Conservation (phyloP, 2,113 vertebrate genomes). For the Uria aalge region DNA sequence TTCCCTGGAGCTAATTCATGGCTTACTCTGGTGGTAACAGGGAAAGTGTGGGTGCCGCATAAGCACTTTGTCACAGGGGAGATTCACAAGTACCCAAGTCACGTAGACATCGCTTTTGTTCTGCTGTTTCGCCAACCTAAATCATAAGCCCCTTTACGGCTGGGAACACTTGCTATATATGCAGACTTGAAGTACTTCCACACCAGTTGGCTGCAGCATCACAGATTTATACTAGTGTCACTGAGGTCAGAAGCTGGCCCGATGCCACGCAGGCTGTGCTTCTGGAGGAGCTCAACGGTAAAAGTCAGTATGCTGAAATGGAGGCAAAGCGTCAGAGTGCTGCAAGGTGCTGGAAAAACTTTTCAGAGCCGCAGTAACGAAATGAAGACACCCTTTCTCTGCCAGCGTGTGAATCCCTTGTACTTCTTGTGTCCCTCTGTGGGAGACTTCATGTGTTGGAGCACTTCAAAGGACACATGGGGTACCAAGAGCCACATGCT, state of each 20-base stretch:
- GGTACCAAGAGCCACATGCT: background rate
- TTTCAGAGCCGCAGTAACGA: background rate
- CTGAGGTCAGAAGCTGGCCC: conserved; percentile 13
- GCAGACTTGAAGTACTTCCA: background rate
- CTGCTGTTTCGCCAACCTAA: background rate
- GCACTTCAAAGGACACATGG: background rate
- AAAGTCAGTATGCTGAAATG: background rate
- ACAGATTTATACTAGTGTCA: background rate
- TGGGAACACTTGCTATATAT: background rate
- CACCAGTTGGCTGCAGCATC: background rate
- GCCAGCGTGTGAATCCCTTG: background rate
- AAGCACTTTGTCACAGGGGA: background rate
- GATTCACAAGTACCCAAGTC: background rate
- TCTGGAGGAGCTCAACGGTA: background rate
- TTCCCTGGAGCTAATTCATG: background rate
- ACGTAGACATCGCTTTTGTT: background rate
- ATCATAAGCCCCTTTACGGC: background rate
- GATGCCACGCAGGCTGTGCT: background rate
- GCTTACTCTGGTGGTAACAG: background rate
- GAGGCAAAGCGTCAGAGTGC: background rate
- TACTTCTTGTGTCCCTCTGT: background rate
- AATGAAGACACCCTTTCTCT: background rate
- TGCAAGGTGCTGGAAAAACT: background rate
- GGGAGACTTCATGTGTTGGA: background rate
- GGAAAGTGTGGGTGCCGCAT: background rate